Percentiles rank a stretch among this genome's conserved stretches.
Evolutionary conservation across 92 coral and sea anemone genomes (phyloP).

Genomic region (Porites divaricata): DNA sequence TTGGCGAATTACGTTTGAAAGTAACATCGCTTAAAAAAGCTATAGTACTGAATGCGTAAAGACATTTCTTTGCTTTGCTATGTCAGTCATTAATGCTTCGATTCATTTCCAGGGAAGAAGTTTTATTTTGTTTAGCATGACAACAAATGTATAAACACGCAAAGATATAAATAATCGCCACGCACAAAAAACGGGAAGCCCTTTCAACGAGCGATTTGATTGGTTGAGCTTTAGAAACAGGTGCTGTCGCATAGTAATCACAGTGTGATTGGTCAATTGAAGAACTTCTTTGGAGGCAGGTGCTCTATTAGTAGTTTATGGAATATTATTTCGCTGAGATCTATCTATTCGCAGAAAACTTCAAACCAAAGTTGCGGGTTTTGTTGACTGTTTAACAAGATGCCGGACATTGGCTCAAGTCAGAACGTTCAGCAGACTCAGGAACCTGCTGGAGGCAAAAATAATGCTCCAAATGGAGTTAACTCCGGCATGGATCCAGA

Average conservation of each 20-base stretch:
- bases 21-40: too few relatives aligned
- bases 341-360: not conserved
- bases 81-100: not conserved
- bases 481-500: slow-evolving; percentile 7
- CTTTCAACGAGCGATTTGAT: slow-evolving; percentile 12
- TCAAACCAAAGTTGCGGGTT: slow-evolving; percentile 1
- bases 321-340: slow-evolving; percentile 19
- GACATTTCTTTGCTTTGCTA: not conserved
- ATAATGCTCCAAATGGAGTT: not conserved
- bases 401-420: slow-evolving; percentile 51
- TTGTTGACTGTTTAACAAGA: slow-evolving; percentile 37
- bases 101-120: slow-evolving; percentile 7
- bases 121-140: slow-evolving; percentile 13
- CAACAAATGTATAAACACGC: not conserved
- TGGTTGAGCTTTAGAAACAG: slow-evolving; percentile 21
- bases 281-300: slow-evolving; percentile 13
- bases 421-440: slow-evolving; percentile 22
- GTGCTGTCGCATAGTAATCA: slow-evolving; percentile 20
- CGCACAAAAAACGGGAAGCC: too few relatives aligned
- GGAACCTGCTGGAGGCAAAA: not conserved
- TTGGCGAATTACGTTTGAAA: not conserved
- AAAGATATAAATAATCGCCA: not conserved
- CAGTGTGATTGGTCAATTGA: slow-evolving; percentile 21
- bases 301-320: slow-evolving; percentile 26
- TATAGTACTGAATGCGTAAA: not conserved